Conservation (phyloP, 2,888 invertebrate species). For the Opisthograptis luteolata region DNA sequence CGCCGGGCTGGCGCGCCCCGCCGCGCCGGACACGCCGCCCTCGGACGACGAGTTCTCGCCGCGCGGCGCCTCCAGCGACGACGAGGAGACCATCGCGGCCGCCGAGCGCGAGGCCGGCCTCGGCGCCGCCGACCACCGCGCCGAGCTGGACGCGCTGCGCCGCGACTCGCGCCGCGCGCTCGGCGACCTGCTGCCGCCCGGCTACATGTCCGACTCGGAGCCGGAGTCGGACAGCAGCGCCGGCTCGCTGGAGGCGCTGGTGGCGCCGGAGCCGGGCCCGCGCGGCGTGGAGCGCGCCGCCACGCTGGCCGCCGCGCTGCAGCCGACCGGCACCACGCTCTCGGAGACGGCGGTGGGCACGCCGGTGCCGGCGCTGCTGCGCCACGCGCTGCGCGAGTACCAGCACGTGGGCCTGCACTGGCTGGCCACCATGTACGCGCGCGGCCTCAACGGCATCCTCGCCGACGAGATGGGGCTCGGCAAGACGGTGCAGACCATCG, state of each 20-base stretch:
- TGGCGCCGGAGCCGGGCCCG: slow-evolving; percentile 31
- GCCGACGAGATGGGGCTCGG: slow-evolving; percentile 99
- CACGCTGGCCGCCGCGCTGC: slow-evolving; percentile 96
- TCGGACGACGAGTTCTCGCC: slow-evolving; percentile 93
- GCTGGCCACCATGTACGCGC: slow-evolving; percentile 98
- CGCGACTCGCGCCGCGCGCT: slow-evolving; percentile 95
- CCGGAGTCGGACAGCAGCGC: slow-evolving; percentile 15
- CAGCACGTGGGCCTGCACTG: slow-evolving; percentile 99
- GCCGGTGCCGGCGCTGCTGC: slow-evolving; percentile 95
- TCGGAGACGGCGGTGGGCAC: slow-evolving; percentile 97
- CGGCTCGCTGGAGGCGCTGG: slow-evolving; percentile 51
- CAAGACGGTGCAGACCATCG: slow-evolving; percentile 98
- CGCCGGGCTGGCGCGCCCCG: slow-evolving; percentile 86
- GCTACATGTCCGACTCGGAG: slow-evolving; percentile 84
- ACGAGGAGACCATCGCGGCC: slow-evolving; percentile 97
- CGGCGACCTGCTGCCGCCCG: slow-evolving; percentile 93
- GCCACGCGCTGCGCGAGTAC: slow-evolving; percentile 96
- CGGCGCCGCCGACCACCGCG: slow-evolving; percentile 82
- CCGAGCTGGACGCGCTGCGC: slow-evolving; percentile 93
- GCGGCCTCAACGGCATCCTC: slow-evolving; percentile 97
- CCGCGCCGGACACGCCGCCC: slow-evolving; percentile 47
- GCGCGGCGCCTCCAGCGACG: slow-evolving; percentile 89
- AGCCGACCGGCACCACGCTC: slow-evolving; percentile 98
- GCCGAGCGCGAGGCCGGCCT: slow-evolving; percentile 88
- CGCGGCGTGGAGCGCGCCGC: slow-evolving; percentile 96